phyloP scores from a whole-genome alignment of 2,797 vertebrate species.

The Todus mexicanus region DNA sequence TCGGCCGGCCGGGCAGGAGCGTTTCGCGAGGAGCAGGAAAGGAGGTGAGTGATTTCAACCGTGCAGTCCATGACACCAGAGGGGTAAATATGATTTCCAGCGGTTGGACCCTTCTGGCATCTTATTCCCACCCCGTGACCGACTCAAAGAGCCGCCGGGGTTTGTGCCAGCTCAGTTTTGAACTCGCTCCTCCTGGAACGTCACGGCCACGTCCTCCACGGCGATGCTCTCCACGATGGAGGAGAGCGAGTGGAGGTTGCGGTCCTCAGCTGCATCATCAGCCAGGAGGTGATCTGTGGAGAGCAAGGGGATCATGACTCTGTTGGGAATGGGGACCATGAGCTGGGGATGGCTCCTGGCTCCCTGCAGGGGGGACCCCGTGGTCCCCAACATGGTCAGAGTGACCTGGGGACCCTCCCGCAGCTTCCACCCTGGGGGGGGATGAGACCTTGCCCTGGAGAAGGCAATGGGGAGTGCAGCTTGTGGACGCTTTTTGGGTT shows the following conservation, averaged over 20 bases:
- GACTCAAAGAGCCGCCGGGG: neutral
- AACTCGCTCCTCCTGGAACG: constrained; percentile 75
- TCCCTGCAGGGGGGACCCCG: neutral
- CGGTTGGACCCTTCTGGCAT: neutral
- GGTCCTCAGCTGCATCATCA: constrained; percentile 82
- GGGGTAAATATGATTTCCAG: neutral
- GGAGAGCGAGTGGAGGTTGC: constrained; percentile 88
- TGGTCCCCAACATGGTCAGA: accelerated
- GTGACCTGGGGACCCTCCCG: neutral
- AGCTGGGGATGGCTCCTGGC: neutral
- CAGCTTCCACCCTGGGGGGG: neutral
- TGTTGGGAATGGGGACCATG: neutral
- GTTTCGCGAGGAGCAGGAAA: neutral
- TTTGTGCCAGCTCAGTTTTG: constrained; percentile 66
- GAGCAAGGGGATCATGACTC: neutral
- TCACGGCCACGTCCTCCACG: constrained; percentile 75
- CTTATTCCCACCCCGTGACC: neutral
- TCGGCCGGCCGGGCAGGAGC: neutral
- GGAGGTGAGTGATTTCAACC: neutral
- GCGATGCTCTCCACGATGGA: constrained; percentile 94
- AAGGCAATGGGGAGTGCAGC: neutral
- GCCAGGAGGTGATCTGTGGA: constrained; percentile 85
- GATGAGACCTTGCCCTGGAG: neutral
- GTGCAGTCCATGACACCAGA: neutral
- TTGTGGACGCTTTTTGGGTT: neutral